Conservation (phyloP, 2,797 vertebrate species). For the Sebastiscus tertius region DNA sequence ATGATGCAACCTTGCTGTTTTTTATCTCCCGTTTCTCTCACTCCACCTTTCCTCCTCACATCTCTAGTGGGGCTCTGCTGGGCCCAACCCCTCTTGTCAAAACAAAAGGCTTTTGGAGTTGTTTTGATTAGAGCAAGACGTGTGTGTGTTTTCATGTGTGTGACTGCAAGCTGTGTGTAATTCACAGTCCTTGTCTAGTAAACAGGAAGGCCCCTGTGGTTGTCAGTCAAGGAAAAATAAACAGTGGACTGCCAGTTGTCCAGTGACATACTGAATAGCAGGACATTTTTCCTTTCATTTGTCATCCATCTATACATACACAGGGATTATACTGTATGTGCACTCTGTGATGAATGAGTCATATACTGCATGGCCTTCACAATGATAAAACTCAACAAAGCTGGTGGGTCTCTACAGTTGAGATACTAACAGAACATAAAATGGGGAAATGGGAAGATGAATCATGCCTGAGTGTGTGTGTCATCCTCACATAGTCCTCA, state of each 20-base stretch:
- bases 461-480: background rate
- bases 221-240: conserved; percentile 6
- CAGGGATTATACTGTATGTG: background rate
- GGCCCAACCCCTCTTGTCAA: background rate
- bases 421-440: background rate
- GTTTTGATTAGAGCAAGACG: conserved; percentile 9
- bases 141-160: background rate
- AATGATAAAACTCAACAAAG: background rate
- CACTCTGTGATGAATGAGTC: background rate
- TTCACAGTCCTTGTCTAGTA: conserved; percentile 19
- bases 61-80: background rate
- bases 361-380: background rate
- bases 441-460: conserved; percentile 7
- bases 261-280: conserved; percentile 10
- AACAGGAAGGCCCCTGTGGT: conserved; percentile 41
- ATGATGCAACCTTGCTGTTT: background rate
- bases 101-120: conserved; percentile 34
- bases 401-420: background rate
- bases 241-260: conserved; percentile 70
- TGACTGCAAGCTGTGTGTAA: background rate
- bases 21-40: background rate
- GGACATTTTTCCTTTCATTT: background rate
- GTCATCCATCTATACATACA: background rate
- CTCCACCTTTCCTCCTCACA: background rate
- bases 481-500: background rate